phyloP scores from a whole-genome alignment of 2,888 invertebrate species.

The Labia minor region DNA sequence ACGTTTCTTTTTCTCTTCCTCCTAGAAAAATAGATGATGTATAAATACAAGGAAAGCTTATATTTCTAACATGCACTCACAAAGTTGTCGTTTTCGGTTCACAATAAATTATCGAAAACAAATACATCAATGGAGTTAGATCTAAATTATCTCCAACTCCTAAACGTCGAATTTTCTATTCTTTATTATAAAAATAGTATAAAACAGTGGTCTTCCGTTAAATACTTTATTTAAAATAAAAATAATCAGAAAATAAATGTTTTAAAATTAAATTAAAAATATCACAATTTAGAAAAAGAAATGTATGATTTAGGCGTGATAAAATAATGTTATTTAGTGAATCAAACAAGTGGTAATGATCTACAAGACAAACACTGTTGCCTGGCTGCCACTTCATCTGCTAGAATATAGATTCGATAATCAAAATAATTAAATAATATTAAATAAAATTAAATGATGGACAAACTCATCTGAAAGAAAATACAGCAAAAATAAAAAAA shows the following conservation, averaged over 20 bases:
- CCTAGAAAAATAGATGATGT: constrained; percentile 60
- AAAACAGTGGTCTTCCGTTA: neutral
- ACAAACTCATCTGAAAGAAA: neutral
- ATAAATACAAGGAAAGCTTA: constrained; percentile 20
- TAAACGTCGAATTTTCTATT: neutral
- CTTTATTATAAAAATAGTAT: constrained; percentile 9
- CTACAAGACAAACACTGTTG: constrained; percentile 24
- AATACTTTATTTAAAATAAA: neutral
- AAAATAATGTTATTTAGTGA: constrained; percentile 19
- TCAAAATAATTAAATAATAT: neutral
- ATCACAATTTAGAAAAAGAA: neutral
- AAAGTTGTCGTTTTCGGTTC: neutral
- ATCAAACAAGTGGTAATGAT: constrained; percentile 22
- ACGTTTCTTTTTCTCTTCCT: constrained; percentile 91
- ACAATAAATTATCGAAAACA: constrained; percentile 8
- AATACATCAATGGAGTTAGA: constrained; percentile 3
- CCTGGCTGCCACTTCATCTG: constrained; percentile 26
- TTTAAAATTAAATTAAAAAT: neutral
- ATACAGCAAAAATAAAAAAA: neutral
- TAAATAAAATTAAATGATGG: neutral
- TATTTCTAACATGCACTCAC: constrained; percentile 20
- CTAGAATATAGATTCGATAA: constrained; percentile 14
- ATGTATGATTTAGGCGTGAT: constrained; percentile 5
- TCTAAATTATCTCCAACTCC: constrained; percentile 1
- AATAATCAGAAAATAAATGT: neutral